phyloP scores from a whole-genome alignment of 2,113 vertebrate species.

The Oryzias curvinotus region DNA sequence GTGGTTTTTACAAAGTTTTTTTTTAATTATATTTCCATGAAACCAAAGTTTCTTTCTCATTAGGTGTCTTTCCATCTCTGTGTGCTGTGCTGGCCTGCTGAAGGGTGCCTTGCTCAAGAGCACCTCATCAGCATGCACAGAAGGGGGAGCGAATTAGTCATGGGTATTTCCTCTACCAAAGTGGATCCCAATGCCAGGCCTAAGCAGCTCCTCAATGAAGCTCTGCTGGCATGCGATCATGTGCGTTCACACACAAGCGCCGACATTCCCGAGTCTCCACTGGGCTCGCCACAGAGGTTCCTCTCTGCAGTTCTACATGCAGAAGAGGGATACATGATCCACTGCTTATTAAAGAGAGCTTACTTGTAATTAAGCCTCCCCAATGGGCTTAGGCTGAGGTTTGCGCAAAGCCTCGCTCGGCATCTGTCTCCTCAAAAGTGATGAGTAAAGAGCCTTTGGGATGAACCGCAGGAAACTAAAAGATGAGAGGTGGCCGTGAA shows the following conservation, averaged over 20 bases:
- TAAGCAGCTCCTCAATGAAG: constrained; percentile 36
- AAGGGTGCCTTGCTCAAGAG: constrained; percentile 30
- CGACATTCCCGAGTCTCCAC: constrained; percentile 55
- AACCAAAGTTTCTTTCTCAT: neutral
- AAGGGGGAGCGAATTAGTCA: constrained; percentile 33
- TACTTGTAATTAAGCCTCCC: constrained; percentile 70
- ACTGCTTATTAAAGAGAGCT: constrained; percentile 68
- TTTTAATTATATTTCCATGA: neutral
- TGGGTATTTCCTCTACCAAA: constrained; percentile 21
- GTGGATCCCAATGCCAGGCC: constrained; percentile 24
- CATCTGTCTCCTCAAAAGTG: constrained; percentile 36
- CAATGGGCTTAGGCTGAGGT: constrained; percentile 57
- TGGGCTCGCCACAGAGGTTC: constrained; percentile 32
- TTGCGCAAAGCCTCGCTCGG: constrained; percentile 45
- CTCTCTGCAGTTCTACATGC: constrained; percentile 39
- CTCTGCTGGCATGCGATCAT: constrained; percentile 22
- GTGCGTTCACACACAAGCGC: constrained; percentile 44
- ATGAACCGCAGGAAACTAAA: constrained; percentile 44
- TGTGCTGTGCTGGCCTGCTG: neutral
- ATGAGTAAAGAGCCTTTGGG: constrained; percentile 56
- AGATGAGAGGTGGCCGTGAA: constrained; percentile 26
- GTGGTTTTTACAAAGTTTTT: no score
- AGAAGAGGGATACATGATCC: constrained; percentile 51
- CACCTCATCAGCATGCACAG: constrained; percentile 29
- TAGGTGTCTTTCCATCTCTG: neutral